Base-by-base conservation (phyloP, 2,888 invertebrate genomes). In the Pseudococcus longispinus region DNA sequence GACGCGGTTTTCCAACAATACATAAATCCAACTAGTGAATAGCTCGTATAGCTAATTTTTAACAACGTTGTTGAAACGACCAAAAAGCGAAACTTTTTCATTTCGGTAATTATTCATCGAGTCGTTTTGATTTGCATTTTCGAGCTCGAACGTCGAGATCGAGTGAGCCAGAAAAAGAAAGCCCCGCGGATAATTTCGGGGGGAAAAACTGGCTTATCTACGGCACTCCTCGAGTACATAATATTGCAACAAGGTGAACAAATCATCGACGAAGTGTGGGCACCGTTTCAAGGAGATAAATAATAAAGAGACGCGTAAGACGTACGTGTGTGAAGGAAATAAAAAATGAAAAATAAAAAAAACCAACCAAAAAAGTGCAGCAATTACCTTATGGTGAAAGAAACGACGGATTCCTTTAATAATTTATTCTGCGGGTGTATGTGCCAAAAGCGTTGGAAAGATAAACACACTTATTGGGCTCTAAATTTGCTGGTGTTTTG, bases 391-490 rank as follows among this genome's bases (percentile, higher is more conserved):
- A 46, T 46, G n/a, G 84, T 84, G 84, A 55, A 55, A 51, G 51
- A 83, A 60, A 46, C 83, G 83, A 83, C 83, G 46, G 51, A 82
- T 51, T 83, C 83, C 83, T 32, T 82, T 83, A 51, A 51, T 51
- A 83, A n/a, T 83, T 83, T 83, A 86, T 77, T 77, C 51, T 86
- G 80, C 86, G 32, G 80, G 86, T 86, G 86, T 51, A 86, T 86
- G 86, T 86, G 86, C 86, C 77, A 86, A 80, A 86, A 86, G 86
- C 86, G 26, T 80, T 80, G 77, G 80, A 80, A 86, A 86, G 80
- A 80, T 86, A 80, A 85, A 86, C 77, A 77, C 77, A 86, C 86
- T 37, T 77, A 74, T 74, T 74, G 77, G 86, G 86, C 77, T 55
- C 86, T 86, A 80, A 77, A 51, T 86, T n/a, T 86, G 77, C 86